Percentiles rank a stretch among this genome's conserved stretches.
phyloP scores from a whole-genome alignment of 2,797 vertebrate species.

The Bradypus variegatus region DNA sequence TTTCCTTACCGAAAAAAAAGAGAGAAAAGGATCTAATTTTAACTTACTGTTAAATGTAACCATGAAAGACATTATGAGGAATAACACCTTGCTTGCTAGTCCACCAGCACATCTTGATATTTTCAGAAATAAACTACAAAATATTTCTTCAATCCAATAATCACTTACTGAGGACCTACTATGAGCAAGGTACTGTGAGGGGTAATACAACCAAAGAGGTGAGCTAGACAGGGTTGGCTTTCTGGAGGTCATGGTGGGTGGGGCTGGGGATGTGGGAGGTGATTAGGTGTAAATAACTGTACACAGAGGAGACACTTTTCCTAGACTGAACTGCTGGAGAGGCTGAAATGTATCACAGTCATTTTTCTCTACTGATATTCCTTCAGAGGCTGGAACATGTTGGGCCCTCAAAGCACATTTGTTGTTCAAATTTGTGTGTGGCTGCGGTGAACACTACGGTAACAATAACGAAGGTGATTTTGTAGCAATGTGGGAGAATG shows the following conservation, averaged over 20 bases:
- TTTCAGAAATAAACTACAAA: conserved; percentile 38
- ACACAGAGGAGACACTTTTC: not conserved
- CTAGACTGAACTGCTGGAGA: not conserved
- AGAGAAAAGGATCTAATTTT: conserved; percentile 55
- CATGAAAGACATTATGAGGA: conserved; percentile 58
- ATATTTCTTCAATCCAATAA: conserved; percentile 12
- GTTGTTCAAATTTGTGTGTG: not conserved
- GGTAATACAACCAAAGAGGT: not conserved
- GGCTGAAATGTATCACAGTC: not conserved
- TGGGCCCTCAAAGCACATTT: not conserved
- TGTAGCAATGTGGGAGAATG: not conserved
- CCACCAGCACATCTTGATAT: conserved; percentile 47
- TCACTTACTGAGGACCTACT: not conserved
- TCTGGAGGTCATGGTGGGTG: not conserved
- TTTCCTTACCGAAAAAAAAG: conserved; percentile 51
- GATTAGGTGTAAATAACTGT: not conserved
- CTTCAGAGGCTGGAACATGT: not conserved
- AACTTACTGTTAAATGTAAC: conserved; percentile 66
- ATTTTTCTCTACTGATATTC: not conserved
- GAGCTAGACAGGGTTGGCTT: not conserved
- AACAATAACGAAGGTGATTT: not conserved
- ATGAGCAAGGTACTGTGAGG: not conserved
- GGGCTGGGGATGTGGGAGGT: not conserved
- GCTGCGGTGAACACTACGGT: not conserved
- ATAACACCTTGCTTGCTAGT: conserved; percentile 52